A percentile compares a stretch with the other conserved stretches of the same genome.
These are phyloP conservation scores for Plecturocebus donacophilus DNA, from an alignment of 2,113 vertebrate genomes.

Conservation along the genomic window DNA sequence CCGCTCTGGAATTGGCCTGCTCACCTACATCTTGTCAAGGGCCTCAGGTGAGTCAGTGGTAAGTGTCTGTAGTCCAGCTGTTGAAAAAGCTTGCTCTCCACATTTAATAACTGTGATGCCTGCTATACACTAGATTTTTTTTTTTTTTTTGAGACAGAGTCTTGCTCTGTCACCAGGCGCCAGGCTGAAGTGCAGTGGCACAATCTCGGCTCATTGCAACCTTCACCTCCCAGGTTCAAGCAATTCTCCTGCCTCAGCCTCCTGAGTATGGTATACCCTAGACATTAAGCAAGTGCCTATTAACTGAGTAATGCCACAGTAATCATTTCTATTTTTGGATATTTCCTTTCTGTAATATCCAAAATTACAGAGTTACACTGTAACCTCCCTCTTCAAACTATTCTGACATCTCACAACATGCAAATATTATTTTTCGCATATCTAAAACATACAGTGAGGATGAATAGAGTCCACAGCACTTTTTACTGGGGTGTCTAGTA, in stretches of 20 bases:
- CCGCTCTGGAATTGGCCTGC: accelerated
- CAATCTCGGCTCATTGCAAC: too few relatives aligned
- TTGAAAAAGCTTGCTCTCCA: neutral
- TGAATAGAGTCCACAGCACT: neutral
- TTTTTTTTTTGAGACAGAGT: too few relatives aligned
- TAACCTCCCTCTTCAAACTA: neutral
- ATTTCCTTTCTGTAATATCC: neutral
- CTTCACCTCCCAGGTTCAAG: too few relatives aligned
- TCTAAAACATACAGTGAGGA: neutral
- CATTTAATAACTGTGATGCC: neutral
- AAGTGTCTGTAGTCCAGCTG: neutral
- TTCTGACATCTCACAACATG: neutral
- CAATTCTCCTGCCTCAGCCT: too few relatives aligned
- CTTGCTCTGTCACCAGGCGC: too few relatives aligned
- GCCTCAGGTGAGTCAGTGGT: too few relatives aligned
- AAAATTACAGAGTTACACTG: too few relatives aligned
- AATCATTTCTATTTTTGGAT: neutral
- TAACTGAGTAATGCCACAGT: neutral
- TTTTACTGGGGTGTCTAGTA: neutral
- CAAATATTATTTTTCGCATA: neutral
- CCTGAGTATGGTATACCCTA: neutral
- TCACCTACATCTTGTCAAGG: neutral
- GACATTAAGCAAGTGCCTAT: neutral
- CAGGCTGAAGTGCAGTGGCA: too few relatives aligned
- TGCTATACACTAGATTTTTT: too few relatives aligned